A percentile compares a stretch with the other conserved stretches of the same genome.
phyloP scores from a whole-genome alignment of 2,113 vertebrate species.

The chimpanzee (Pan troglodytes) region NHGRI_mPanTro3-v2.1_pri NC_072419.2:59411501-59412000 shows the following conservation, averaged over 20 bases:
- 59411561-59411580: neutral
- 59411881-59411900: neutral
- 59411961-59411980: neutral
- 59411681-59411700: neutral
- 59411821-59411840: accelerated
- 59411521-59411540: neutral
- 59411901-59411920: too few relatives aligned
- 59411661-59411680: neutral
- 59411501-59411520: neutral
- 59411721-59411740: neutral
- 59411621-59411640: neutral
- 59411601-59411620: neutral
- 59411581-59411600: neutral
- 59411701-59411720: neutral
- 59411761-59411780: neutral
- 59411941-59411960: neutral
- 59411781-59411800: too few relatives aligned
- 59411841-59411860: neutral
- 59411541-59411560: neutral
- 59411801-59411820: accelerated
- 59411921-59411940: neutral
- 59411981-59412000: neutral
- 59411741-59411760: neutral
- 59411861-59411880: neutral
- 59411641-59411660: neutral